A percentile compares a stretch with the other conserved stretches of the same genome.
phyloP scores from a whole-genome alignment of 2,888 invertebrate genomes.

The Amphipyra tragopoginis region DNA sequence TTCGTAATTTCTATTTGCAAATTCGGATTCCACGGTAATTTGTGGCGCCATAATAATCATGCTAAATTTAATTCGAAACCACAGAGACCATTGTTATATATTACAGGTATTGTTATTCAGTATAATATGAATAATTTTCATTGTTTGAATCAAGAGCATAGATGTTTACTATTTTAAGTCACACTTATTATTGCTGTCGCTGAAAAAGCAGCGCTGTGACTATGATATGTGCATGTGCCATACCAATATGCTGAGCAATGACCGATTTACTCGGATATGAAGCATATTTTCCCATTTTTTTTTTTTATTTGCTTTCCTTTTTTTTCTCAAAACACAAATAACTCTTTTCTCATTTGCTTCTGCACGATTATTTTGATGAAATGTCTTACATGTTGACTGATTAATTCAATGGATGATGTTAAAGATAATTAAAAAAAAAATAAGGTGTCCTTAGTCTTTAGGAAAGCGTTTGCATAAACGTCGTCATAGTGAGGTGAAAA shows the following conservation, averaged over 20 bases:
- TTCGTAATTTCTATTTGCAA: constrained; percentile 26
- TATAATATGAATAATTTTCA: constrained; percentile 26
- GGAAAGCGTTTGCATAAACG: constrained; percentile 23
- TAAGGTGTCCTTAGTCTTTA: constrained; percentile 9
- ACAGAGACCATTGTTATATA: constrained; percentile 14
- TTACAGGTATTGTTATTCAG: constrained; percentile 9
- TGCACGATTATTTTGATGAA: neutral
- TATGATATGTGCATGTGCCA: no score
- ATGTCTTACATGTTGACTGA: neutral
- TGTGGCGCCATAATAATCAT: constrained; percentile 6
- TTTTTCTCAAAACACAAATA: no score
- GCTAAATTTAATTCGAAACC: constrained; percentile 36
- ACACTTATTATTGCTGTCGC: no score
- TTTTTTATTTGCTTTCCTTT: no score
- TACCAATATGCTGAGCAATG: no score
- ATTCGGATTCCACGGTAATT: constrained; percentile 17
- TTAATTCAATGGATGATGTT: neutral
- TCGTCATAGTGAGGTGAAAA: constrained; percentile 56
- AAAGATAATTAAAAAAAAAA: constrained; percentile 8
- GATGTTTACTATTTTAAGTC: neutral
- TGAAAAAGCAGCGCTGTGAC: no score
- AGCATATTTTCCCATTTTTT: no score
- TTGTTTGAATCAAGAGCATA: constrained; percentile 20
- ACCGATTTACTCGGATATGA: no score
- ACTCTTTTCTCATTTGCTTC: no score